Evolutionary conservation across 2,797 vertebrate species (phyloP).

Genomic region (Psittacula derbiana): DNA sequence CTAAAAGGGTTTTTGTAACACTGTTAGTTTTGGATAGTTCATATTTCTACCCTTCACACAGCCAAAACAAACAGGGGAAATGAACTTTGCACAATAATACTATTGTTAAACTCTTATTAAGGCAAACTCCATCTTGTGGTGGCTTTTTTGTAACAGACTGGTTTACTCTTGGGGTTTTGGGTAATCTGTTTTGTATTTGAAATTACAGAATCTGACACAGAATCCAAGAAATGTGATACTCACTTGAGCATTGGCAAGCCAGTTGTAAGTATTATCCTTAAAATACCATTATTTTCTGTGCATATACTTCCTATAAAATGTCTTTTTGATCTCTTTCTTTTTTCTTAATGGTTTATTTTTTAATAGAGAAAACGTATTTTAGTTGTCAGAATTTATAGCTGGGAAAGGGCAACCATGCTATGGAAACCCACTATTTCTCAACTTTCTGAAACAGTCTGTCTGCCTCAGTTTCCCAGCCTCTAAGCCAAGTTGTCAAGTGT

Average conservation of each 20-base stretch:
- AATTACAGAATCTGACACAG: slow-evolving; percentile 75
- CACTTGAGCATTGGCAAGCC: slow-evolving; percentile 76
- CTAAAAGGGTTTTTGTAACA: slow-evolving; percentile 44
- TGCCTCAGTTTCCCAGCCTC: not conserved
- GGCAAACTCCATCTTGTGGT: slow-evolving; percentile 54
- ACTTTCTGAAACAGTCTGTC: not conserved
- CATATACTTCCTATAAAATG: not conserved
- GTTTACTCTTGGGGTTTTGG: not conserved
- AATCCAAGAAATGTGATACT: slow-evolving; percentile 73
- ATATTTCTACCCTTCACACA: not conserved
- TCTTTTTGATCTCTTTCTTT: not conserved
- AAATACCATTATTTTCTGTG: not conserved
- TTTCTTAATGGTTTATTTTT: not conserved
- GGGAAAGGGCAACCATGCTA: not conserved
- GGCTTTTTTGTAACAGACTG: slow-evolving; percentile 1
- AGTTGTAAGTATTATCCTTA: slow-evolving; percentile 73
- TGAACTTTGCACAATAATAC: slow-evolving; percentile 53
- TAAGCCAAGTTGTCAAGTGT: not conserved
- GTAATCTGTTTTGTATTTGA: slow-evolving; percentile 45
- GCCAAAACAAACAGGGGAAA: slow-evolving; percentile 66
- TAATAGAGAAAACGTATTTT: not conserved
- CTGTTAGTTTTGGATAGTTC: slow-evolving; percentile 49
- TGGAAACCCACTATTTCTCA: not conserved
- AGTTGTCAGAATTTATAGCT: not conserved
- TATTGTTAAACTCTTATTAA: slow-evolving; percentile 32